Base-by-base conservation (phyloP, 2,797 vertebrate genomes). In the Notoglanidium macrostoma region DNA sequence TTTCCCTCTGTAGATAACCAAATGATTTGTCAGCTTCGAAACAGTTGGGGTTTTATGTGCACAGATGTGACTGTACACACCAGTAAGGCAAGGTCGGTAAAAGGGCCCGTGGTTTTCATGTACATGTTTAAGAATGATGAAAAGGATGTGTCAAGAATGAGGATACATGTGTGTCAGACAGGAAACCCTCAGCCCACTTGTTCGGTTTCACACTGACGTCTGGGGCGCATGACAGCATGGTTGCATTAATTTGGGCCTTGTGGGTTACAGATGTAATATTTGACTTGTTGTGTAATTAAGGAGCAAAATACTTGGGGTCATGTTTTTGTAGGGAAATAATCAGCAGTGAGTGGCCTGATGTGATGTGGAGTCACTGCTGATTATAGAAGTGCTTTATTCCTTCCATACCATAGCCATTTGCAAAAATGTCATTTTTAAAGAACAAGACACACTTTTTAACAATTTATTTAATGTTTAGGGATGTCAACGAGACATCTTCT, bases 181-280 rank as follows among this genome's bases (percentile, higher is more conserved):
- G 87, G 90, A 91, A 88, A 84, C 29, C 85, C 57, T 85, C 80
- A 86, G 74, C 59, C 88, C 77, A 85, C 70, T 55, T 3, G 63
- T 68, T 51, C 32, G 65, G 73, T 73, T 79, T 87, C 74, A 65
- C 35, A 23, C 73, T 29, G 79, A 86, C 35, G 74, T 89, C 67
- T 84, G 5, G 55, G 3, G 19, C 5, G 17, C 57, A n/a, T 55
- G 46, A 59, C 72, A 35, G 2, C 12, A 35, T 44, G 49, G 7
- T 26, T 63, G 29, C 40, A 72, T 59, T 51, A 19, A 40, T 3
- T 17, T 40, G 17, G 68, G 8, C 8, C 57, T 9, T 54, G 15
- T 59, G 61, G 51, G 23, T 17, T 35, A 55, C 49, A 84, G 5
- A 61, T 76, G 7, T 76, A 7, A 65, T 12, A 8, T 54, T 32